Base-by-base conservation (phyloP, 2,888 invertebrate species). In the Ophion ventricosus region DNA sequence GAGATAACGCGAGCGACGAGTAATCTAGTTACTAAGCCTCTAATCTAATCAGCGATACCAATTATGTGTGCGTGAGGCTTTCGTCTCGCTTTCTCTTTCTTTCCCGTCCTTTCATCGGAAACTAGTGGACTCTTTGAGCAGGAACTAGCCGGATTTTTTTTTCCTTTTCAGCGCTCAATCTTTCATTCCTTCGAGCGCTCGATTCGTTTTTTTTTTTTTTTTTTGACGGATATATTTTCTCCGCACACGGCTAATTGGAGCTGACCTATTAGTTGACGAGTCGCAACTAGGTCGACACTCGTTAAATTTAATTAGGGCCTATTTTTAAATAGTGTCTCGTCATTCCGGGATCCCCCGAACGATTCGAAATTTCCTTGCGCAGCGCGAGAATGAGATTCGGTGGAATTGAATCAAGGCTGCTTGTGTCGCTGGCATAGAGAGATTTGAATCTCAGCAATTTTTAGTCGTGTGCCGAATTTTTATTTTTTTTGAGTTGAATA, bases 21-120 rank as follows among this genome's bases (percentile, higher is more conserved):
- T 91, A 93, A 93, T 93, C 93, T 93, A 93, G 93, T 93, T 93
- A 92, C 93, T 91, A 93, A 91, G 92, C 92, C 91, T 93, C 91
- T 92, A 93, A 93, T 93, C 92, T 93, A 93, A 93, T 93, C 93
- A 90, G 87, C 87, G 86, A 90, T 90, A 91, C 90, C 88, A 88
- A 91, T 92, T 91, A 89, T 89, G 87, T 87, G 87, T 85, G 87
- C 82, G 77, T 63, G 69, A 43, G 20, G 20, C 57, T 74, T 23
- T 69, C 40, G 40, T 40, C 49, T 14, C 2, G 10, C 43, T 49
- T 17, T 49, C 49, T 49, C 49, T 14, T 17, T 49, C 49, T 49
- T 17, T 17, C 49, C 80, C 59, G 82, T 63, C 66, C 64, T 54
- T 56, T 25, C 56, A 57, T 66, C n/a, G 20, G 14, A 49, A 77